Percentiles rank a stretch among this genome's conserved stretches.
Conservation (phyloP, 2,888 invertebrate species). For the Cantharis nigra region DNA sequence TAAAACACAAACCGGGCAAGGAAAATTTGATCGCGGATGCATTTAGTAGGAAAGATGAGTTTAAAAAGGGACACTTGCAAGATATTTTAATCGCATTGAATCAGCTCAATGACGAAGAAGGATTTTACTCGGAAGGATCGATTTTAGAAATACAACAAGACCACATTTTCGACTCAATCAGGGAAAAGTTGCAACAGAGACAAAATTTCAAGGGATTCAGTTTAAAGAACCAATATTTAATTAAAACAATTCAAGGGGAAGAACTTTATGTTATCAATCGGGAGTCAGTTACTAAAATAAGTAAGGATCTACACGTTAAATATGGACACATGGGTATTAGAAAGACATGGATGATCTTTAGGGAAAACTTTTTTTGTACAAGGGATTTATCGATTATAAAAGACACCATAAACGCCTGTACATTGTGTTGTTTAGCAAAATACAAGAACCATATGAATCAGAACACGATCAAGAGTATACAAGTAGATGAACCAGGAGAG, state of each 20-base stretch:
- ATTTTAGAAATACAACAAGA: neutral
- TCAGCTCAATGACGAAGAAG: neutral
- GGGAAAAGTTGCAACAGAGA: neutral
- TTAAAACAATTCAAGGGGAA: neutral
- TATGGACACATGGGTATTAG: slow-evolving; percentile 5
- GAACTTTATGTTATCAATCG: neutral
- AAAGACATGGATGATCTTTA: slow-evolving; percentile 1
- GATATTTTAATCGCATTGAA: neutral
- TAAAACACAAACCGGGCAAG: neutral
- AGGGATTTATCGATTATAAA: neutral
- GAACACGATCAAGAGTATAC: neutral
- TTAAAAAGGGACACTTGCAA: neutral
- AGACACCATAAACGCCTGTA: neutral
- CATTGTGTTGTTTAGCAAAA: neutral
- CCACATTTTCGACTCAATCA: neutral
- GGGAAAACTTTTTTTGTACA: neutral
- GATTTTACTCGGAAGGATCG: neutral
- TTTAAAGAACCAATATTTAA: neutral
- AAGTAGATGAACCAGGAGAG: neutral
- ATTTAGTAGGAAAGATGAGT: neutral
- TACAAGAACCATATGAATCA: slow-evolving; percentile 2
- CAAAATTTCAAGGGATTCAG: neutral
- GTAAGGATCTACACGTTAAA: neutral
- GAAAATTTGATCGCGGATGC: neutral
- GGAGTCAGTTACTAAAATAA: neutral